Evolutionary conservation across 2,113 vertebrate genomes (phyloP).

Genomic region (Dasypus novemcinctus): DNA sequence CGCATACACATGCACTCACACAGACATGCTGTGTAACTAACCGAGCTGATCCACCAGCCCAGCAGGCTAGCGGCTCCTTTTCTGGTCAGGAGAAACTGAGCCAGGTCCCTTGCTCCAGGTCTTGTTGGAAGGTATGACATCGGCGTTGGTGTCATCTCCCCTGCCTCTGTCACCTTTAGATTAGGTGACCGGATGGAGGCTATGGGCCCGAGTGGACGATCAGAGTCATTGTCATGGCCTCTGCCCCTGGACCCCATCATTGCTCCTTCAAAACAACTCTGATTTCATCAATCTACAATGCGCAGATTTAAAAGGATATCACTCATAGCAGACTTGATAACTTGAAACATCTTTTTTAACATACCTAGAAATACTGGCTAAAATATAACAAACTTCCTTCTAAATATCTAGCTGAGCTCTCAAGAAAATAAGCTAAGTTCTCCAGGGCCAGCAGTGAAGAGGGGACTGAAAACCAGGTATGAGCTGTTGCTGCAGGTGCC

Average conservation of each 20-base stretch:
- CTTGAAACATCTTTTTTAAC: neutral
- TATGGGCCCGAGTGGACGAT: neutral
- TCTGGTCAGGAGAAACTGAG: too few relatives aligned
- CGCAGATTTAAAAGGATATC: neutral
- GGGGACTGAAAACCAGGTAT: neutral
- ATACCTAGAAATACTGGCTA: neutral
- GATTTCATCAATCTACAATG: neutral
- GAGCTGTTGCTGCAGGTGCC: too few relatives aligned
- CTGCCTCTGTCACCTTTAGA: neutral
- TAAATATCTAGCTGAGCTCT: neutral
- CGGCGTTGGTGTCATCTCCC: neutral
- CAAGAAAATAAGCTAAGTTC: neutral
- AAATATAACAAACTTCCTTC: neutral
- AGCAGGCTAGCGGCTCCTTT: neutral
- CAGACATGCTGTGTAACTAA: neutral
- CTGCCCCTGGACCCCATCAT: neutral
- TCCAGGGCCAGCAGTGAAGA: neutral
- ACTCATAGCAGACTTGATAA: neutral
- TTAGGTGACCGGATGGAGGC: neutral
- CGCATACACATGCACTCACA: neutral
- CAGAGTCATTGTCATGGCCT: neutral
- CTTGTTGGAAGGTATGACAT: neutral
- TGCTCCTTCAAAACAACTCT: neutral
- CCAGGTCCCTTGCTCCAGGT: neutral
- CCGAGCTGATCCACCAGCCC: rapidly evolving